Evolutionary conservation across 2,888 invertebrate genomes (phyloP).

Genomic region (Diaperis boleti): DNA sequence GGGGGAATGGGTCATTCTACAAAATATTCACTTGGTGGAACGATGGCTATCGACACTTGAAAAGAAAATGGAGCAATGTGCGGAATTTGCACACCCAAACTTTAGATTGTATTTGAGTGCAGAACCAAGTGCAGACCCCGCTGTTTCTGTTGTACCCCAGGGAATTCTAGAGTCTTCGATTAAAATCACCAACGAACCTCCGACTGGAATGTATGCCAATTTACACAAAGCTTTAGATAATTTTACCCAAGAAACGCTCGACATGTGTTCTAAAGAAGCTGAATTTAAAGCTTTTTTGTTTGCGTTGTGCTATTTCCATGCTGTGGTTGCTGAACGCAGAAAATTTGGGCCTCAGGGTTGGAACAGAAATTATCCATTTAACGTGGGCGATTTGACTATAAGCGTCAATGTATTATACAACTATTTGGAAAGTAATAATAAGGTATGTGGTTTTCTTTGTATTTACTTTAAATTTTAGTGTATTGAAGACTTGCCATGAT

Average conservation of each 20-base stretch:
- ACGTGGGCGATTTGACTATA: conserved; percentile 90
- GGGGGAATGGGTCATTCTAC: conserved; percentile 94
- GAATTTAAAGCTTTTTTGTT: conserved; percentile 94
- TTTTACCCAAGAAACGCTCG: conserved; percentile 92
- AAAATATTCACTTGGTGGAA: conserved; percentile 93
- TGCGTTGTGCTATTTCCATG: conserved; percentile 94
- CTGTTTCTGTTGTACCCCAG: conserved; percentile 78
- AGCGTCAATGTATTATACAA: conserved; percentile 92
- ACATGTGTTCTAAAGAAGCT: conserved; percentile 92
- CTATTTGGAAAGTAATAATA: conserved; percentile 88
- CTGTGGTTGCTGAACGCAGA: conserved; percentile 90
- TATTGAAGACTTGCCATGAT: too few relatives aligned
- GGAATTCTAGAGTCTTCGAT: conserved; percentile 94
- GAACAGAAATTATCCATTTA: conserved; percentile 86
- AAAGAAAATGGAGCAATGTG: conserved; percentile 89
- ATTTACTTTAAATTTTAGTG: background rate
- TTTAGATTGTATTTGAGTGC: conserved; percentile 88
- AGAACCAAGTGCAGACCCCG: conserved; percentile 82
- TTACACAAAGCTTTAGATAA: conserved; percentile 93
- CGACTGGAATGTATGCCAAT: conserved; percentile 95
- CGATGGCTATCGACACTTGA: conserved; percentile 91
- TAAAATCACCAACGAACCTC: conserved; percentile 96
- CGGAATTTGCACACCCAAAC: conserved; percentile 74
- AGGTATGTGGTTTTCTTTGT: conserved; percentile 63
- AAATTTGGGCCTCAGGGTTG: conserved; percentile 97